Percentiles rank a stretch among this genome's conserved stretches.
Evolutionary conservation across 2,113 vertebrate species (phyloP).

Genomic region (Gymnogyps californianus): DNA sequence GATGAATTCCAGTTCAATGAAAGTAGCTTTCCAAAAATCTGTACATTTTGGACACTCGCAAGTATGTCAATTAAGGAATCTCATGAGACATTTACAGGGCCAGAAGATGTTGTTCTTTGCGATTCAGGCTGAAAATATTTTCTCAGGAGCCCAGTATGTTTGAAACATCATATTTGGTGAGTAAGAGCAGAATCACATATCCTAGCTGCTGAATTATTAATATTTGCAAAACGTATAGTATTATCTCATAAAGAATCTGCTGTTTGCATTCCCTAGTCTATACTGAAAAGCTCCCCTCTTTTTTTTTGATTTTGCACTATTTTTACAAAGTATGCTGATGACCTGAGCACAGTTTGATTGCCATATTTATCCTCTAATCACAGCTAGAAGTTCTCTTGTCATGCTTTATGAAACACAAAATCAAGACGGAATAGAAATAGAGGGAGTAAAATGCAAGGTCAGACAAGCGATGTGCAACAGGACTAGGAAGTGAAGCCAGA

Average conservation of each 20-base stretch:
- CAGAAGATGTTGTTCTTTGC: conserved; percentile 32
- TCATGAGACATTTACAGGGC: conserved; percentile 16
- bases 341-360: background rate
- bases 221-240: background rate
- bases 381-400: background rate
- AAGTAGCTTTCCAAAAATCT: conserved; percentile 57
- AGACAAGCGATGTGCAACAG: background rate
- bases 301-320: background rate
- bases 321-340: background rate
- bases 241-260: background rate
- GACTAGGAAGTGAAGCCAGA: background rate
- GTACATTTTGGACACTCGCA: conserved; percentile 13
- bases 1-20: conserved; percentile 37
- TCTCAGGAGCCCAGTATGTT: conserved; percentile 39
- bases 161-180: conserved; percentile 37
- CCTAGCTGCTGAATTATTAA: conserved; percentile 13
- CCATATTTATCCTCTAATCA: background rate
- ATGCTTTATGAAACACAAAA: background rate
- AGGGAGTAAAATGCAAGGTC: conserved; percentile 5
- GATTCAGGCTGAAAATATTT: conserved; percentile 54
- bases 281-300: background rate
- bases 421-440: background rate
- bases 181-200: conserved; percentile 24
- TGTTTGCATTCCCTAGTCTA: background rate
- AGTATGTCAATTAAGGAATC: conserved; percentile 61